Evolutionary conservation across 2,113 vertebrate species (phyloP).

Genomic region (Aspiorhynchus laticeps): DNA sequence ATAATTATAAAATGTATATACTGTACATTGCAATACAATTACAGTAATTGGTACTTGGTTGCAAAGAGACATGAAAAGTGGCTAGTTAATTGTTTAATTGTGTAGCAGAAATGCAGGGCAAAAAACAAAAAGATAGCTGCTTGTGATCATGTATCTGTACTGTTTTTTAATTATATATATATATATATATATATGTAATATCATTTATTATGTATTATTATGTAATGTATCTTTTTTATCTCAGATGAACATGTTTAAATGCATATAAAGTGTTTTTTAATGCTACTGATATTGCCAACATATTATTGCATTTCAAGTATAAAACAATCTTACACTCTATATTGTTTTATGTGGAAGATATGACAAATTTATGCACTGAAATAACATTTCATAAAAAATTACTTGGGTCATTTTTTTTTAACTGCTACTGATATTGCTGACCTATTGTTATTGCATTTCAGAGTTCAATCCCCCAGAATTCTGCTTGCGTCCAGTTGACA

Average conservation of each 20-base stretch:
- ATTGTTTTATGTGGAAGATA: too few species aligned
- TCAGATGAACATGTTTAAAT: not conserved
- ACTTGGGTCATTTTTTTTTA: too few species aligned
- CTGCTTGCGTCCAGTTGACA: conserved; percentile 74
- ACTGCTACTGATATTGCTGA: not conserved
- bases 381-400: too few species aligned
- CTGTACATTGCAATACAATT: not conserved
- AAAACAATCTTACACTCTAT: too few species aligned
- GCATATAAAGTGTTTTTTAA: too few species aligned
- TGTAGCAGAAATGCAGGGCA: not conserved
- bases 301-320: too few species aligned
- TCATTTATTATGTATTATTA: not conserved
- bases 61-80: not conserved
- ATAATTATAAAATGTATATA: not conserved
- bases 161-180: not conserved
- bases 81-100: not conserved
- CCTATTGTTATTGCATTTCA: conserved; percentile 57
- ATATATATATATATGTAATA: too few species aligned
- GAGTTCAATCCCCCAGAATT: conserved; percentile 62
- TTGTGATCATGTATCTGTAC: not conserved
- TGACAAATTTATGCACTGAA: too few species aligned
- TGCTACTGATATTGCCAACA: too few species aligned
- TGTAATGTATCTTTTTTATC: not conserved
- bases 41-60: not conserved
- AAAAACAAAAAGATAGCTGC: too few species aligned